These are phyloP conservation scores for Brachionus sp. DNA, from an alignment of 1,140 invertebrate genomes.

Conservation along the genomic window DNA sequence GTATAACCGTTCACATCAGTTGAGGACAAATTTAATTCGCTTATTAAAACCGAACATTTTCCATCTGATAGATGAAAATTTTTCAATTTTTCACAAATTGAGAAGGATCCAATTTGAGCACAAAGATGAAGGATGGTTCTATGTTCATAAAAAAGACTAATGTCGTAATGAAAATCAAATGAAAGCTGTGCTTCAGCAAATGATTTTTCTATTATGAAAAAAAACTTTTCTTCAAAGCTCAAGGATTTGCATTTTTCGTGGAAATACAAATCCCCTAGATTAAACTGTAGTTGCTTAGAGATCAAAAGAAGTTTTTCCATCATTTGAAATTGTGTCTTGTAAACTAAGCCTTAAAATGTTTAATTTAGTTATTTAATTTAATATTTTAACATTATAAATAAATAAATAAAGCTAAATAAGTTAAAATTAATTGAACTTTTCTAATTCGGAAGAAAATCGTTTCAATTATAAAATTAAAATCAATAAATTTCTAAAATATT, in stretches of 20 bases:
- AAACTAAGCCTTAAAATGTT: not conserved
- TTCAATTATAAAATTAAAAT: too few relatives aligned
- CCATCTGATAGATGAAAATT: not conserved
- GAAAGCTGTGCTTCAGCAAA: not conserved
- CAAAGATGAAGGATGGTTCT: not conserved
- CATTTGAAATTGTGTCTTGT: constrained; percentile 14
- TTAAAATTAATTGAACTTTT: too few relatives aligned
- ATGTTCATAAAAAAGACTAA: not conserved
- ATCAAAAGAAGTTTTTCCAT: not conserved
- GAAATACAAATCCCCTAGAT: not conserved
- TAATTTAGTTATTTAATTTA: not conserved
- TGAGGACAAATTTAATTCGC: not conserved
- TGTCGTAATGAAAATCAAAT: not conserved
- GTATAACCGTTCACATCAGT: not conserved
- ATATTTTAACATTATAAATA: not conserved
- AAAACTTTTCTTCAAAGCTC: not conserved
- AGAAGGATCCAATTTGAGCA: not conserved
- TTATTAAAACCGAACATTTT: not conserved
- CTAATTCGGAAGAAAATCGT: too few relatives aligned
- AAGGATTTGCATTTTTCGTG: not conserved
- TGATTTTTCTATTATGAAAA: not conserved
- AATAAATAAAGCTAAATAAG: not conserved
- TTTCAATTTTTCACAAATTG: constrained; percentile 12
- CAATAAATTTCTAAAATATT: too few relatives aligned
- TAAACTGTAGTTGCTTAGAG: not conserved